Base-by-base conservation (phyloP, 2,888 invertebrate species). In the Dryomyza anilis region DNA sequence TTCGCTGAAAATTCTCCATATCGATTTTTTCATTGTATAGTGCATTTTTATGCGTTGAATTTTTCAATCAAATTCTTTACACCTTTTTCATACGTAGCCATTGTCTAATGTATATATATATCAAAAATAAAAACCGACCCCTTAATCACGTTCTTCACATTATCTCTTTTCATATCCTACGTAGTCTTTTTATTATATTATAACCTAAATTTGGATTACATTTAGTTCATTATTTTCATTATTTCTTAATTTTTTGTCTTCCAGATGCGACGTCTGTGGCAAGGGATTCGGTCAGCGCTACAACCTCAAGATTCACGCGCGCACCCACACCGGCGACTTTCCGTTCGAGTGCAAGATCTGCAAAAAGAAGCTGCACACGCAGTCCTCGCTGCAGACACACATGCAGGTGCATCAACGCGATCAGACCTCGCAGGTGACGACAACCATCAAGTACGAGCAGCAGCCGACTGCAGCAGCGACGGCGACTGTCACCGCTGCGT, bases 211-310 rank as follows among this genome's bases (percentile, higher is more conserved):
- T n/a, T n/a, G n/a, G n/a, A n/a, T n/a, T n/a, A n/a, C n/a, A n/a
- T n/a, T n/a, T n/a, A n/a, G n/a, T n/a, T n/a, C n/a, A n/a, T n/a
- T n/a, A n/a, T n/a, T n/a, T n/a, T n/a, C n/a, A n/a, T n/a, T n/a
- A n/a, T n/a, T n/a, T n/a, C n/a, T n/a, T n/a, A n/a, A n/a, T 46
- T 36, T 27, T 30, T 43, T 2, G 27, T 29, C 3, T 66, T 72
- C 4, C 63, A 83, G 83, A 71, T 83, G 83, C 70, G 81, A 83
- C 68, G 80, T 83, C 12, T 83, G 83, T 59, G 83, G 83, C 67
- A 83, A 83, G 70, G 81, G 82, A 27, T 83, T 83, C 60, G 82
- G 83, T 0, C 83, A 83, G 73, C 81, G 83, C 2, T 83, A 83
- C 53, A 83, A 83, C 73, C 71, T 83, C 1, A 83, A 83, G 67